Evolutionary conservation across 2,797 vertebrate genomes (phyloP), one percentile per base, ranked within the genome.

Genomic region (Rhodeus uyekii): DNA sequence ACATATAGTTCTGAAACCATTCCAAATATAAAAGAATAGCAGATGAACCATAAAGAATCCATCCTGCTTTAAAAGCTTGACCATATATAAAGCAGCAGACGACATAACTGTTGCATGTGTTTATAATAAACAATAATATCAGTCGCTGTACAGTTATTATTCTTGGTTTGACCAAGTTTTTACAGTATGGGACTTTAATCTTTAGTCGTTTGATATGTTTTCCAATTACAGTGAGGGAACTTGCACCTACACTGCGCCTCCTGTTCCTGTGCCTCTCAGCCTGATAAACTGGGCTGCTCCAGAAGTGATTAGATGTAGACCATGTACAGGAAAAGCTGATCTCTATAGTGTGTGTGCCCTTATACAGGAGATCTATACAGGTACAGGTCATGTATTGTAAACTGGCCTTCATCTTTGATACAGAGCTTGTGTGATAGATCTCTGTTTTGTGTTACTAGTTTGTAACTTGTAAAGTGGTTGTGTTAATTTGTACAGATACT

Each of bases 241-340:
- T 6, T 67, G 36, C 13, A 0, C 0, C 3, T 65, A 67, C 63
- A 29, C 48, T 14, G 46, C 46, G 4, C 46, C 80, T 34, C 48
- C 29, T 60, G 58, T 87, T 8, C 87, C 87, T 19, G 85, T 90
- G 0, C 91, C 93, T 32, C 77, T 86, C 2, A 76, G 87, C 73
- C 87, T 95, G 32, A 91, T 93, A 78, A 92, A 92, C 60, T 94
- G 94, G 93, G 91, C 93, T 10, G 91, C 93, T 9, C 92, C 94
- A 8, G 93, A 95, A 84, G 91, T 92, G 55, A 90, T 94, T 60
- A 85, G 29, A 2, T 58, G 88, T 24, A 86, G 84, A 29, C 3
- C 34, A 8, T 93, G 93, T 65, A 87, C 90, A 1, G 39, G 67
- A 39, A 93, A 91, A 81, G 92, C 93, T 1, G 94, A 95, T 86